Conservation (phyloP, 2,113 vertebrate species). For the Pelmatolapia mariae region DNA sequence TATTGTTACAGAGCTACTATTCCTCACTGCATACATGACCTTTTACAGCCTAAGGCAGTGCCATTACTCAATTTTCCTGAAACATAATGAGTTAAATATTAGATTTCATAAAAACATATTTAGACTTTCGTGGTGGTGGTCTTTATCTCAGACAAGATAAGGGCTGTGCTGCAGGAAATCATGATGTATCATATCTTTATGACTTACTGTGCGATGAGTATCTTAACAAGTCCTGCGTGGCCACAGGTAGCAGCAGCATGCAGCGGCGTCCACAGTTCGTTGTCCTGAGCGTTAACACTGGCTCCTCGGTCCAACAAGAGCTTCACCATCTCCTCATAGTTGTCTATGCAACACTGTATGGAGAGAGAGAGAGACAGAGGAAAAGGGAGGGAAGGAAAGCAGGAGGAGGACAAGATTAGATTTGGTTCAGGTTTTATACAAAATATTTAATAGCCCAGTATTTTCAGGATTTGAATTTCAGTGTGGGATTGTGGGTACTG, state of each 20-base stretch:
- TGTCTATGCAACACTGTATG: constrained; percentile 94
- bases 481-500: background rate
- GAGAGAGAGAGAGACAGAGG: background rate
- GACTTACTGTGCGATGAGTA: constrained; percentile 86
- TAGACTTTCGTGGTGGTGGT: background rate
- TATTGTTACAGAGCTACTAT: background rate
- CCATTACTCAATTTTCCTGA: background rate
- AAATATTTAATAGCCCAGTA: background rate
- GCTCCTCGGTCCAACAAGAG: constrained; percentile 86
- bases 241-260: constrained; percentile 94
- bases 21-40: background rate
- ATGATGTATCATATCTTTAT: background rate
- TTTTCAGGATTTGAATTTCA: rapidly evolving
- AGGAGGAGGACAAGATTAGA: background rate
- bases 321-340: constrained; percentile 96
- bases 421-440: background rate
- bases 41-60: background rate
- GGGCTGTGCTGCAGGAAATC: background rate
- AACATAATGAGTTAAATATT: background rate
- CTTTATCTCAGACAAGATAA: background rate
- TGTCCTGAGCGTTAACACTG: constrained; percentile 91
- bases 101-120: background rate
- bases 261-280: constrained; percentile 93
- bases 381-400: background rate
- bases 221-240: constrained; percentile 91